These are phyloP conservation scores for Procambarus clarkii DNA, from an alignment of 1,140 invertebrate species.

Conservation along the genomic window DNA sequence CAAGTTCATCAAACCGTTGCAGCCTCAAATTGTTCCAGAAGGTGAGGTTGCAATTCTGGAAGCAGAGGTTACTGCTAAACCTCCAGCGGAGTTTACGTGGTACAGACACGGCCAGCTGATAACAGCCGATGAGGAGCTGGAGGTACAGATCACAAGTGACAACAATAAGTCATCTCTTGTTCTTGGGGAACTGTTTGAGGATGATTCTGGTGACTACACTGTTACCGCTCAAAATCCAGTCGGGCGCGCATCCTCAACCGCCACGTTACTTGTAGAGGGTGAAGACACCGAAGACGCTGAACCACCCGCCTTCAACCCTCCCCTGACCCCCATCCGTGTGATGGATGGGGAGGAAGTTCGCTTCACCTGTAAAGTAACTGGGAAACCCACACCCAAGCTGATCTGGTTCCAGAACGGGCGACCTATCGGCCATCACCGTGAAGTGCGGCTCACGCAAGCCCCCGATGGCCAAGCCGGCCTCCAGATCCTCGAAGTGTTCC, in stretches of 20 bases:
- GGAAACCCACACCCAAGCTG: slow-evolving; percentile 88
- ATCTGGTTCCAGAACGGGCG: slow-evolving; percentile 88
- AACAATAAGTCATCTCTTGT: slow-evolving; percentile 89
- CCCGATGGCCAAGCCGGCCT: slow-evolving; percentile 88
- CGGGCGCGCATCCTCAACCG: slow-evolving; percentile 89
- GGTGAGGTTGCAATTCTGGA: slow-evolving; percentile 89
- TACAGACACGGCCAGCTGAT: slow-evolving; percentile 81
- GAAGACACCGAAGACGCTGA: slow-evolving; percentile 79
- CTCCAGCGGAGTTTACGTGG: slow-evolving; percentile 91
- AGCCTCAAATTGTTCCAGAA: slow-evolving; percentile 83
- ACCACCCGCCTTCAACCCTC: slow-evolving; percentile 85
- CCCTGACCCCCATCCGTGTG: slow-evolving; percentile 84
- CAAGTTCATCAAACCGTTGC: slow-evolving; percentile 83
- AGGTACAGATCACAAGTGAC: slow-evolving; percentile 81
- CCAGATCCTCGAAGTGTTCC: slow-evolving; percentile 93
- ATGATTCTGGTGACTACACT: slow-evolving; percentile 87
- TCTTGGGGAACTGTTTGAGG: slow-evolving; percentile 84
- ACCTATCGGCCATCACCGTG: slow-evolving; percentile 85
- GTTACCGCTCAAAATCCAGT: slow-evolving; percentile 92
- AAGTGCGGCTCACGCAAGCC: slow-evolving; percentile 85
- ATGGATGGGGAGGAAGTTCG: slow-evolving; percentile 95
- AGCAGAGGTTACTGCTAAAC: slow-evolving; percentile 84
- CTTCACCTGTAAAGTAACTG: slow-evolving; percentile 84
- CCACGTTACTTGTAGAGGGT: slow-evolving; percentile 81
- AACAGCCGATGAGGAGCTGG: slow-evolving; percentile 80